Evolutionary conservation across 2,113 vertebrate genomes (phyloP).

Genomic region (Rhinoderma darwinii): DNA sequence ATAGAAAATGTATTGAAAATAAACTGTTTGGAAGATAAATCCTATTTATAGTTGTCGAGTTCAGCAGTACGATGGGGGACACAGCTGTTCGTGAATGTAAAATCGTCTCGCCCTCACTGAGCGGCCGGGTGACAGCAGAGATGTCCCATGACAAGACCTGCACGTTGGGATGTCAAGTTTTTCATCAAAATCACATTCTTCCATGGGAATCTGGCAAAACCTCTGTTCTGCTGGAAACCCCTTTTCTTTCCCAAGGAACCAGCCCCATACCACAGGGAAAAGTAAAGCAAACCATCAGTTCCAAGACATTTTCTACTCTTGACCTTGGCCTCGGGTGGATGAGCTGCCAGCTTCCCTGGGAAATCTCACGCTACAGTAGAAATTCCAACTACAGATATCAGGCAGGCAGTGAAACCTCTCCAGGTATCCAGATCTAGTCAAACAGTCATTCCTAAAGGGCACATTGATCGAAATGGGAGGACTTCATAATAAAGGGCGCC

Average conservation of each 20-base stretch:
- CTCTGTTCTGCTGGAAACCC: constrained; percentile 52
- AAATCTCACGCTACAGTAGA: background rate
- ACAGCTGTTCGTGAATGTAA: background rate
- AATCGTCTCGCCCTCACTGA: background rate
- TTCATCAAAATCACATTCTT: constrained; percentile 57
- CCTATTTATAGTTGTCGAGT: background rate
- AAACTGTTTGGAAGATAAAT: background rate
- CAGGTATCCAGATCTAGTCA: background rate
- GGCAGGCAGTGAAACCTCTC: background rate
- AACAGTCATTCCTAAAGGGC: no score
- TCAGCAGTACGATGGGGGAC: background rate
- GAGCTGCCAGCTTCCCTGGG: background rate
- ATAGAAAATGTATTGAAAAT: background rate
- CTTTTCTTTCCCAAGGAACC: constrained; percentile 42
- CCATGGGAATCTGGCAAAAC: constrained; percentile 67
- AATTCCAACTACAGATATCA: background rate
- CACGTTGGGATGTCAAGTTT: constrained; percentile 20
- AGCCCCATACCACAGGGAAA: background rate
- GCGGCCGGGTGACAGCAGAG: background rate
- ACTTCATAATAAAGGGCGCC: no score
- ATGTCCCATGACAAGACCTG: constrained; percentile 40
- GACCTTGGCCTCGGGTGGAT: background rate
- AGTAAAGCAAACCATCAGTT: background rate
- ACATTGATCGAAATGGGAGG: no score
- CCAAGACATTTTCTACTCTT: background rate